Evolutionary conservation across 2,888 invertebrate genomes (phyloP).

Genomic region (Heteromyza rotundicornis): DNA sequence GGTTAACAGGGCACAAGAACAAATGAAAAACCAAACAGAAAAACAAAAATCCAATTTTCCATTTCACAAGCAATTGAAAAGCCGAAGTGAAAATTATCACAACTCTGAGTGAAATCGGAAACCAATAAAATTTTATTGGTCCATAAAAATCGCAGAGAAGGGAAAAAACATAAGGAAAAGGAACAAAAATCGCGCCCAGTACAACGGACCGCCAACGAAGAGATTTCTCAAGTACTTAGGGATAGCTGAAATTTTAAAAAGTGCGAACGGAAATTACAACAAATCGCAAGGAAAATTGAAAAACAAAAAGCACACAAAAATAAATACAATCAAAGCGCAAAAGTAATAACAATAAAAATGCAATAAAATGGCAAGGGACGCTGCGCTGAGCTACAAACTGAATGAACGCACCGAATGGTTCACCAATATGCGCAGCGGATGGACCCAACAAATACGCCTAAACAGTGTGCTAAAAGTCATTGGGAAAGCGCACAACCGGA

Average conservation of each 20-base stretch:
- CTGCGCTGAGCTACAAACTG: no score
- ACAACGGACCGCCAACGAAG: neutral
- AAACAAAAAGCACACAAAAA: conserved; percentile 5
- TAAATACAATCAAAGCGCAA: conserved; percentile 14
- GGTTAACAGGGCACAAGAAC: neutral
- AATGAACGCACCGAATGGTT: no score
- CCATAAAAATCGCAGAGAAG: conserved; percentile 34
- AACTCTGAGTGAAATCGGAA: conserved; percentile 26
- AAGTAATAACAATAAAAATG: conserved; percentile 24
- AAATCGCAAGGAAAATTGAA: conserved; percentile 11
- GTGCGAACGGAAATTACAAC: conserved; percentile 2
- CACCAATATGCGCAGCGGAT: no score
- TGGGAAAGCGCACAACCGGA: neutral
- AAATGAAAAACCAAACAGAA: conserved; percentile 1
- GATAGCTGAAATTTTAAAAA: neutral
- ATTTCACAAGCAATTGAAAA: conserved; percentile 30
- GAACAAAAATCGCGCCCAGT: neutral
- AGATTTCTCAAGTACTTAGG: neutral
- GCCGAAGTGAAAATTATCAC: conserved; percentile 39
- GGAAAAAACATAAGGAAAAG: neutral
- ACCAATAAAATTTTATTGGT: conserved; percentile 41
- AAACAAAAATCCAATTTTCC: conserved; percentile 29
- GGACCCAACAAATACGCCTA: neutral
- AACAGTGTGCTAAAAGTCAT: neutral
- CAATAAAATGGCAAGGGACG: conserved; percentile 9